Base-by-base conservation (phyloP, 2,113 vertebrate species). In the Aegithalos caudatus region DNA sequence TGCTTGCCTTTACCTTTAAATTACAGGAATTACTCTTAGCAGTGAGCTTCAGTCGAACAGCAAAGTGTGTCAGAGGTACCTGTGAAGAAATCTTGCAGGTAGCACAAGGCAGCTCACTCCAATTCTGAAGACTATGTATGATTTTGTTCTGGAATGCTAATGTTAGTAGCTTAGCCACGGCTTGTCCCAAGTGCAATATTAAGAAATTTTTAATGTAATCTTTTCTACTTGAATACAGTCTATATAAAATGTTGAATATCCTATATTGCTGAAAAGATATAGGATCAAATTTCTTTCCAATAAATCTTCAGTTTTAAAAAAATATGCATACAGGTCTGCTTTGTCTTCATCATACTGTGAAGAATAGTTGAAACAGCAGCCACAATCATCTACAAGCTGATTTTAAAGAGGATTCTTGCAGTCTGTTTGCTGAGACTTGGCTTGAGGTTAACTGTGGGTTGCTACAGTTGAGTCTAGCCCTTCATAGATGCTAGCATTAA, bases 151-250 rank as follows among this genome's bases (percentile, higher is more conserved):
- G 85, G 74, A 92, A 87, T 95, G 80, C 78, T 92, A 4, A 86
- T 48, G 78, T 80, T 64, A 96, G 85, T 90, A 96, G 95, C 95
- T 93, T 94, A 81, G 90, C 92, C 93, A 87, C 11, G 42, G 93
- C 93, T 94, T 95, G 95, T 91, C 92, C 91, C 71, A 97, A 96
- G 96, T 97, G 92, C 94, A 97, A 96, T 95, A 95, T 82, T 81
- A 95, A 62, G 61, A 89, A 77, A 81, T 91, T 95, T 91, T 86
- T 94, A 65, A 95, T 90, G 94, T 96, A 82, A 91, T 76, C 88
- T 96, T 97, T 97, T 97, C 93, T 98, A 97, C 95, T 97, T 97
- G 95, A 97, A 96, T 86, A 95, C 69, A 82, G 65, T 96, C 88
- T 92, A 51, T 95, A 94, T 92, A 57, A 90, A 96, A 96, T 95